These are phyloP conservation scores for Morinoia aosen DNA, from an alignment of 2,888 invertebrate genomes.

Conservation along the genomic window DNA sequence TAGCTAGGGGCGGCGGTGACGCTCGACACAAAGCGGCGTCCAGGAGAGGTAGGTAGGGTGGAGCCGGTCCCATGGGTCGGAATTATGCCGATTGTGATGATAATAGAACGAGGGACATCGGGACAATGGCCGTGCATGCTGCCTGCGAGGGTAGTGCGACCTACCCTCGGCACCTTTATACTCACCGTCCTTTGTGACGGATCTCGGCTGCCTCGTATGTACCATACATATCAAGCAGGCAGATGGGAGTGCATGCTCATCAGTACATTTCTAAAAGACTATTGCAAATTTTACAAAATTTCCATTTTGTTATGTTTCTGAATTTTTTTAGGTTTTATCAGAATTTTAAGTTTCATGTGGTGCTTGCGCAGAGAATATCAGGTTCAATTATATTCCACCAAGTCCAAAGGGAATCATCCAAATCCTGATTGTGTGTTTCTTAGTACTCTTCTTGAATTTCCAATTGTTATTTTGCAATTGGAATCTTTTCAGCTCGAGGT, in stretches of 20 bases:
- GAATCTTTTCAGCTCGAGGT: neutral
- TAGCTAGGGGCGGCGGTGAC: neutral
- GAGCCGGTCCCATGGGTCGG: neutral
- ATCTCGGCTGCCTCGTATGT: neutral
- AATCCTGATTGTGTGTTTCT: neutral
- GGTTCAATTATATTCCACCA: neutral
- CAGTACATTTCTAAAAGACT: neutral
- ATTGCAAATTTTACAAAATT: neutral
- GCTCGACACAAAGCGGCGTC: neutral
- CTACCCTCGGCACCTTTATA: neutral
- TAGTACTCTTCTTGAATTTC: neutral
- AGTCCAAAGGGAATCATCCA: neutral
- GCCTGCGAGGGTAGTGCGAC: conserved; percentile 19
- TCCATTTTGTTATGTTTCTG: neutral
- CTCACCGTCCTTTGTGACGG: neutral
- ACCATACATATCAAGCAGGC: neutral
- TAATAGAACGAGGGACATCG: conserved; percentile 26
- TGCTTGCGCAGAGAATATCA: neutral
- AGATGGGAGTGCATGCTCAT: neutral
- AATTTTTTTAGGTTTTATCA: neutral
- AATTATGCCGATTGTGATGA: conserved; percentile 40
- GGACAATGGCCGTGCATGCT: conserved; percentile 31
- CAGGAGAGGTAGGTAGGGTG: neutral
- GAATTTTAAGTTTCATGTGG: neutral
- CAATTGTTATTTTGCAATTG: neutral